phyloP scores from a whole-genome alignment of 2,888 invertebrate genomes.

The Aphodius granarius region DNA sequence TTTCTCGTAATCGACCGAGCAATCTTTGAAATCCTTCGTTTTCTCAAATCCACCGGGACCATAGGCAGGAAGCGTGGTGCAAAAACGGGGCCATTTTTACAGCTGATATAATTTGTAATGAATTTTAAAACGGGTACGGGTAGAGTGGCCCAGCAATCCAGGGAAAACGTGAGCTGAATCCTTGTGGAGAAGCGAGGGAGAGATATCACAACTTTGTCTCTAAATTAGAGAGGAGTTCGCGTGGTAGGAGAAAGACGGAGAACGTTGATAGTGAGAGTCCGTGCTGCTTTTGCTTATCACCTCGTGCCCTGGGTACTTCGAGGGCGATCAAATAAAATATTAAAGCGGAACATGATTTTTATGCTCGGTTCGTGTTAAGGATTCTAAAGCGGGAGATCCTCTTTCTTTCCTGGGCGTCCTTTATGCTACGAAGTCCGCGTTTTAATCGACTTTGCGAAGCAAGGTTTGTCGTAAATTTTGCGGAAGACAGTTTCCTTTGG shows the following conservation, averaged over 20 bases:
- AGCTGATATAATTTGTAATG: conserved; percentile 55
- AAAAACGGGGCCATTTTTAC: conserved; percentile 50
- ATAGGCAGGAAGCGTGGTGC: conserved; percentile 21
- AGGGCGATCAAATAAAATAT: conserved; percentile 55
- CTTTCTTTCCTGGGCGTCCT: not conserved
- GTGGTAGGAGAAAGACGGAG: conserved; percentile 21
- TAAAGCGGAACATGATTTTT: conserved; percentile 54
- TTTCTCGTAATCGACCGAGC: not conserved
- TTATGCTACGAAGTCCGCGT: not conserved
- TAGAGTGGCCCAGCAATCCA: conserved; percentile 52
- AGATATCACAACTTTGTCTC: conserved; percentile 34
- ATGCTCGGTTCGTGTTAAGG: conserved; percentile 52
- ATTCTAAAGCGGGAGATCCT: conserved; percentile 40
- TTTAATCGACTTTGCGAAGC: not conserved
- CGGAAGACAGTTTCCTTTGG: not conserved
- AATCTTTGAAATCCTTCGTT: not conserved
- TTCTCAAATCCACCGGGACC: not conserved
- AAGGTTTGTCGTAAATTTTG: not conserved
- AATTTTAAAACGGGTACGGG: conserved; percentile 51
- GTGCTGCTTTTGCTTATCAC: conserved; percentile 48
- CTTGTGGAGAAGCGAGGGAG: conserved; percentile 27
- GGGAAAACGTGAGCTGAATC: conserved; percentile 52
- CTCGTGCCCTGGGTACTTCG: conserved; percentile 41
- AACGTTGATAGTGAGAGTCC: conserved; percentile 35
- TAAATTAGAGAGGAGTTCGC: conserved; percentile 22